phyloP scores from a whole-genome alignment of 2,797 vertebrate species.

The Telmatherina bonti region DNA sequence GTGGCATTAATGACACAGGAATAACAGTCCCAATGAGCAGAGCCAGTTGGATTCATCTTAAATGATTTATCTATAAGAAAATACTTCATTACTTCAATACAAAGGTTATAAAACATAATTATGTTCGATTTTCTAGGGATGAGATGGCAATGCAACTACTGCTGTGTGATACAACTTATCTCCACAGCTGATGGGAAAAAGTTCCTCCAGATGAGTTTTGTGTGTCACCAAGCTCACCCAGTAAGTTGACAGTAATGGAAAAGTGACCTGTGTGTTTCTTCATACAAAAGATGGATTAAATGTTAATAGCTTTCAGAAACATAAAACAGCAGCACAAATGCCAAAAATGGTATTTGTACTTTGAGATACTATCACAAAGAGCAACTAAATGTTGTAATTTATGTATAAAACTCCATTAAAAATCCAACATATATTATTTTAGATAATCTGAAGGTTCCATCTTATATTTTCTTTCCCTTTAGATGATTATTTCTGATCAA shows the following conservation, averaged over 20 bases:
- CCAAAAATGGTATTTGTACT: background rate
- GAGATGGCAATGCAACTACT: background rate
- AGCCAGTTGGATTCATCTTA: slow-evolving; percentile 28
- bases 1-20: slow-evolving; percentile 17
- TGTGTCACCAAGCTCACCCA: background rate
- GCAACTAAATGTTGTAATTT: background rate
- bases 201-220: background rate
- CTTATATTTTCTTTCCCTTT: background rate
- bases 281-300: background rate
- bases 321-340: background rate
- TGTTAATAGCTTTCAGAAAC: background rate
- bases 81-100: slow-evolving; percentile 33
- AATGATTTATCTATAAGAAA: slow-evolving; percentile 19
- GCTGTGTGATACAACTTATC: no score
- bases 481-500: slow-evolving; percentile 23
- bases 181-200: background rate
- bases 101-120: slow-evolving; percentile 39
- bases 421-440: background rate
- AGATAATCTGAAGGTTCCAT: background rate
- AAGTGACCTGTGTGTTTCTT: background rate
- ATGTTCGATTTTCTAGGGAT: slow-evolving; percentile 18
- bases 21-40: slow-evolving; percentile 6
- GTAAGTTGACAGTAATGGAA: background rate
- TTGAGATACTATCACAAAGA: background rate
- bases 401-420: background rate